A percentile compares a stretch with the other conserved stretches of the same genome.
Evolutionary conservation across 2,113 vertebrate genomes (phyloP).

Genomic region (Meles meles): DNA sequence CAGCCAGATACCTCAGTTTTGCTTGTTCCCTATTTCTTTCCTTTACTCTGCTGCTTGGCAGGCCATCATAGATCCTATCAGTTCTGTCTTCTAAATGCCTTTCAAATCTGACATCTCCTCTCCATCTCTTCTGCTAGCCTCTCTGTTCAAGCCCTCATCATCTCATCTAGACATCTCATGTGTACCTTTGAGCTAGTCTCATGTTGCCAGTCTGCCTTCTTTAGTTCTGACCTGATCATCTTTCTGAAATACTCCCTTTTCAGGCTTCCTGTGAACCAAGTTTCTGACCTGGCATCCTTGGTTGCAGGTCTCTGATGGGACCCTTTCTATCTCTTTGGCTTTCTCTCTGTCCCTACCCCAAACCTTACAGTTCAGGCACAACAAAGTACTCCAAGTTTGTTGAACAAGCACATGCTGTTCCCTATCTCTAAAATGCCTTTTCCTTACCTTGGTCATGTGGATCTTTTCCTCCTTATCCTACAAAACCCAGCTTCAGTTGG

Average conservation of each 20-base stretch:
- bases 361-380: not conserved
- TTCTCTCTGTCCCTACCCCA: not conserved
- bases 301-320: not conserved
- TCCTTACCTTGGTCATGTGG: not conserved
- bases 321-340: not conserved
- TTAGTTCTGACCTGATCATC: not conserved
- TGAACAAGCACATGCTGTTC: not conserved
- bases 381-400: not conserved
- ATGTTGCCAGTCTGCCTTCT: not conserved
- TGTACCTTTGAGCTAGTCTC: not conserved
- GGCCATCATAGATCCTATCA: not conserved
- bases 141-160: not conserved
- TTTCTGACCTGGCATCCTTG: not conserved
- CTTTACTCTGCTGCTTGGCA: not conserved
- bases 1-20: not conserved
- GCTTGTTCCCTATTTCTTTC: not conserved
- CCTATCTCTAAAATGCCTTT: not conserved
- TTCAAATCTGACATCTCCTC: not conserved
- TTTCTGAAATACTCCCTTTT: not conserved
- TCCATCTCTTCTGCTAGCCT: not conserved
- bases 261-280: not conserved
- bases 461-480: not conserved
- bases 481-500: not conserved
- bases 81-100: not conserved
- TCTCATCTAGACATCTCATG: not conserved